Evolutionary conservation across 2,888 invertebrate species (phyloP), one percentile per base, ranked within the genome.

Genomic region (Liodrosophila aerea): DNA sequence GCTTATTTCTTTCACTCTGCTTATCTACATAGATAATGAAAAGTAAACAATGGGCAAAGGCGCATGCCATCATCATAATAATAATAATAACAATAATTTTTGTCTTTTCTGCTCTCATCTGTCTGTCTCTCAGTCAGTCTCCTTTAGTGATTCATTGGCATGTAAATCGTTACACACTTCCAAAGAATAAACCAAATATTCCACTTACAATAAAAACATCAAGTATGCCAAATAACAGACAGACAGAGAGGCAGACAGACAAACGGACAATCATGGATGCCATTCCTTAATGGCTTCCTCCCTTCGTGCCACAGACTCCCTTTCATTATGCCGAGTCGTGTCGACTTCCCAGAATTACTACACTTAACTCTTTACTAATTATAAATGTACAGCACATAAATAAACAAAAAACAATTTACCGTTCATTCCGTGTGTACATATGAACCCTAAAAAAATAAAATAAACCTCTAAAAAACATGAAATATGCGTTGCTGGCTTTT

Each of bases 21-120:
- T 84, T 85, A 82, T 81, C 81, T 76, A 57, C 65, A 67, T 62
- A 83, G 85, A 83, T 82, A 82, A 82, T 82, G 83, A 85, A 82
- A 83, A 64, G 63, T 67, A 82, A 82, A 82, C 83, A 85, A 80
- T 68, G 63, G 41, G 51, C 73, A 41, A 49, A 64, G 44, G 30
- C 62, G 27, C 58, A 59, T 40, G 29, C 43, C 68, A 62, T 9
- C 29, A 40, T 47, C 22, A 11, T 15, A 13, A 43, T 16, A 47
- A 47, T 16, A 47, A 47, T 51, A 45, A 40, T 31, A 41, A 57
- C 43, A 51, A 51, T 40, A 45, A 41, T 41, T 54, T 15, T 22
- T 61, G n/a, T 40, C 43, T 43, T 39, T 45, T 40, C 29, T 9
- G 11, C 9, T 22, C 4, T 22, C n/a, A 4, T 4, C 7, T 2